Base-by-base conservation (phyloP, 2,113 vertebrate species). In the Galeopterus variegatus region DNA sequence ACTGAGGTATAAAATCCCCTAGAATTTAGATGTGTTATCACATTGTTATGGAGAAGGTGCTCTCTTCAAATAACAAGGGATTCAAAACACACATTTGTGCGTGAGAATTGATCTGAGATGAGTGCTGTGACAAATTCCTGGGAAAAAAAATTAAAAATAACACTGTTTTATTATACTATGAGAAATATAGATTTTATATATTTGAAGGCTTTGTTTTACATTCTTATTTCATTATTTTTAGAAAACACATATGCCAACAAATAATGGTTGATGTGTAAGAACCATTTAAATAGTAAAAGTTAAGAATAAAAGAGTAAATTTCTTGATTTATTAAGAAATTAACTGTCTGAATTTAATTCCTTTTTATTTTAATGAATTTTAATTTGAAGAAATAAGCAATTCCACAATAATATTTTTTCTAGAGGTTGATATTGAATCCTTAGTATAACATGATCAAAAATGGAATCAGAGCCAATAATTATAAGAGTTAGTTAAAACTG, bases 1-100 rank as follows among this genome's bases (percentile, higher is more conserved):
- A 97, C 96, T 96, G 96, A 93, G 89, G 97, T 95, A 96, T 98
- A 97, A 98, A 96, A 97, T 97, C 93, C 96, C 72, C 88, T 92
- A 58, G 90, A 97, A 97, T 96, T 89, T 90, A 95, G 70, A 95
- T 95, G 76, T 95, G 65, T 33, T 70, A 95, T 82, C 80, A 76
- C 65, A 96, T 73, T 97, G 65, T 90, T 95, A 93, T 97, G 77
- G 50, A 90, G 72, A 95, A 96, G 65, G 36, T 58, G 50, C 33
- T 96, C 41, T 94, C 60, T 90, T 96, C n/a, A 95, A 97, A 97
- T 95, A 97, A 90, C n/a, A 21, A 48, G 28, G 70, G 72, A 93
- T 93, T 96, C 65, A 94, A 83, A 94, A 83, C n/a, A 72, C 7
- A 89, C 31, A 72, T 90, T 36, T 88, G 26, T 45, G 21, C 88